Base-by-base conservation (phyloP, 2,888 invertebrate species). In the Icerya purchasi region DNA sequence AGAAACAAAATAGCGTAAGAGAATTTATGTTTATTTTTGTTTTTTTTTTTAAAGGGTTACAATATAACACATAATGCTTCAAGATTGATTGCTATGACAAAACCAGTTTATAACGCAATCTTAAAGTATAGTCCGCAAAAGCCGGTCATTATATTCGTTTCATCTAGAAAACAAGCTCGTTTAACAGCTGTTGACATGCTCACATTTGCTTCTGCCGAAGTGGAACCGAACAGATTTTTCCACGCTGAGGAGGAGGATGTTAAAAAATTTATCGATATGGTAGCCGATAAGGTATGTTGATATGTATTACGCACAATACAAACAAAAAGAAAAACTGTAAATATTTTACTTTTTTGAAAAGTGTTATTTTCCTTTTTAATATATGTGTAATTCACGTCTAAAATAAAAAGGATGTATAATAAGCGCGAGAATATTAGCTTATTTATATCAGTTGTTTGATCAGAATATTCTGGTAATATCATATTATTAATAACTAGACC, bases 1-100 rank as follows among this genome's bases (percentile, higher is more conserved):
- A n/a, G n/a, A n/a, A n/a, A n/a, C n/a, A n/a, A n/a, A n/a, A n/a
- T n/a, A n/a, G n/a, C n/a, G n/a, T n/a, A n/a, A n/a, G n/a, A n/a
- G n/a, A n/a, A n/a, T n/a, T n/a, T n/a, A n/a, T n/a, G n/a, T n/a
- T n/a, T n/a, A n/a, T n/a, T n/a, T n/a, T n/a, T n/a, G 22, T 54
- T 50, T 53, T 24, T 54, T 22, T 25, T 22, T 18, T 59, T 64
- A 18, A 73, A 88, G 79, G 96, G 97, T 19, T 88, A 94, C 73
- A 98, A 96, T 75, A 87, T 97, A 52, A 93, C 94, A 0, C 98
- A 99, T 75, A 96, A 94, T 69, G 90, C 89, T 0, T 91, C 96
- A 0, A 80, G 98, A 14, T 79, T 99, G 25, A 86, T 94, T 0
- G 91, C 97, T 0, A 98, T 99, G 98, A 87, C 90, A 0, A 94